These are phyloP conservation scores for Drosophila melanica DNA, from an alignment of 1,140 invertebrate species.

Conservation along the genomic window DNA sequence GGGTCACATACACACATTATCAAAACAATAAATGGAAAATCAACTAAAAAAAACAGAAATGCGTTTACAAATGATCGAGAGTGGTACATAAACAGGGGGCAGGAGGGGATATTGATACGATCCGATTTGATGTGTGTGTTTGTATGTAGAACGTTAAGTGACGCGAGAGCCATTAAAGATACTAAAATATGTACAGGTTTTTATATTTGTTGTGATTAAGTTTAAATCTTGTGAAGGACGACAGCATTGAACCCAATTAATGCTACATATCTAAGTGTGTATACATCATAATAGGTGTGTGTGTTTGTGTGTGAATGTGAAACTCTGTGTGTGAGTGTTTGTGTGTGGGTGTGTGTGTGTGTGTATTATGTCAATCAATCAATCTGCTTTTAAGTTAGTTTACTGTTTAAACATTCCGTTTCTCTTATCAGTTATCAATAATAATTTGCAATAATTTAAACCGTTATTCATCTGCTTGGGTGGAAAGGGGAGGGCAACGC, in stretches of 20 bases:
- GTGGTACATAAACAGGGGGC: conserved; percentile 26
- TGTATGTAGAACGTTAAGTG: conserved; percentile 51
- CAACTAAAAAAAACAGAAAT: conserved; percentile 10
- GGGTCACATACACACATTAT: conserved; percentile 37
- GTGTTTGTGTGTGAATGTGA: conserved; percentile 19
- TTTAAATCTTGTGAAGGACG: conserved; percentile 52
- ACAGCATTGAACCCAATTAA: conserved; percentile 71
- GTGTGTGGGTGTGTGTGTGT: conserved; percentile 7
- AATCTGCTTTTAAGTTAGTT: conserved; percentile 47
- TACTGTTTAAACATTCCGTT: conserved; percentile 50
- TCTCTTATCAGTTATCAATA: conserved; percentile 58
- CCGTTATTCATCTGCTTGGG: conserved; percentile 40
- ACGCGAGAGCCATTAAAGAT: conserved; percentile 61
- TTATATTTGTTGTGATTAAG: conserved; percentile 37
- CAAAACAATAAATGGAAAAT: conserved; percentile 16
- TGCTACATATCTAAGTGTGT: conserved; percentile 47
- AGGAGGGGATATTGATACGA: conserved; percentile 3
- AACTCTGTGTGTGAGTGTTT: conserved; percentile 18
- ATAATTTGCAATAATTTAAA: conserved; percentile 78
- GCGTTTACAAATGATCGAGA: conserved; percentile 7
- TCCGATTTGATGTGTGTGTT: conserved; percentile 18
- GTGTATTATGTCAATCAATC: conserved; percentile 14
- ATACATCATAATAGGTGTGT: conserved; percentile 52
- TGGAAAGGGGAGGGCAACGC: not conserved
- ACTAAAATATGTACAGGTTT: conserved; percentile 76